phyloP scores from a whole-genome alignment of 30 jellyfish, hydroid and myxozoan species.

The Pelagia noctiluca region DNA sequence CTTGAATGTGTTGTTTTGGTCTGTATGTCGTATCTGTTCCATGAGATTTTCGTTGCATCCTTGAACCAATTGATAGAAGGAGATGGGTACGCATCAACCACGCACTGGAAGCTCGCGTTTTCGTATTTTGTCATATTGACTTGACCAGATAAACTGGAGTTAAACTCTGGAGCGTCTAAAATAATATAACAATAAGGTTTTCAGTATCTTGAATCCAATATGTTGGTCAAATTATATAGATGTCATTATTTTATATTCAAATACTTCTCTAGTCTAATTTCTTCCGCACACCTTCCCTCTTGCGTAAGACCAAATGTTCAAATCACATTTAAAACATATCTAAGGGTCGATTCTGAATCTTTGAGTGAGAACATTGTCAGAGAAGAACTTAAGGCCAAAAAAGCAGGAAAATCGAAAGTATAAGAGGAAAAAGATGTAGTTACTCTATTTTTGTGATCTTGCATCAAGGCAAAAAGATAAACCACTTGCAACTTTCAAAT shows the following conservation, averaged over 20 bases:
- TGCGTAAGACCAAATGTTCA: background rate
- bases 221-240: background rate
- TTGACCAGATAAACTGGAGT: slow-evolving; percentile 38
- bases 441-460: no score
- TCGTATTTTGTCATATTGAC: slow-evolving; percentile 11
- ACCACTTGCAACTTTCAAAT: no score
- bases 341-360: background rate
- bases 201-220: background rate
- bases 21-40: background rate
- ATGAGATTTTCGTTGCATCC: slow-evolving; percentile 15
- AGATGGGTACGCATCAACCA: slow-evolving; percentile 58
- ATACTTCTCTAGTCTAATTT: background rate
- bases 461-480: no score
- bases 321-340: background rate
- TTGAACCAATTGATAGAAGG: slow-evolving; percentile 59
- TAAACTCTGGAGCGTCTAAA: slow-evolving; percentile 70
- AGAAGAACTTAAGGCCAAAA: no score
- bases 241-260: background rate
- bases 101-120: slow-evolving; percentile 48
- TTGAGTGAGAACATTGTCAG: no score
- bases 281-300: background rate
- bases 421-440: no score
- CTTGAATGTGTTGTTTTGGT: background rate
- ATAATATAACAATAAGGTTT: background rate
- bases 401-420: no score